These are phyloP conservation scores for Apodemia mormo DNA, from an alignment of 2,888 invertebrate genomes.

Conservation along the genomic window DNA sequence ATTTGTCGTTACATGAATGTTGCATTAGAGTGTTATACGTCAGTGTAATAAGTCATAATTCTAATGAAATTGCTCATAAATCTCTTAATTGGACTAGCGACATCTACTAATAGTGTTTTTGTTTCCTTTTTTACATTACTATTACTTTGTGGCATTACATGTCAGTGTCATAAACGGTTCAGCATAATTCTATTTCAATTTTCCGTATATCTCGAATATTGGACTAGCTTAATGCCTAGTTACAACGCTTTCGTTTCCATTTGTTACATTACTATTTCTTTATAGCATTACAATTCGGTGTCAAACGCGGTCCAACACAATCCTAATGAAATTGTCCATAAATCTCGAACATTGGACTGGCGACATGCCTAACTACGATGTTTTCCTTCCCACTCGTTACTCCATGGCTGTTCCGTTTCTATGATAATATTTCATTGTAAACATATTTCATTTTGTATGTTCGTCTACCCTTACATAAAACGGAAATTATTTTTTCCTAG, in stretches of 20 bases:
- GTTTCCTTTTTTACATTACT: no score
- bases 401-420: slow-evolving; percentile 35
- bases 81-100: slow-evolving; percentile 41
- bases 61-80: slow-evolving; percentile 54
- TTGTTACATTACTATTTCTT: no score
- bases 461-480: not conserved
- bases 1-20: no score
- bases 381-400: slow-evolving; percentile 42
- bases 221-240: slow-evolving; percentile 45
- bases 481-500: not conserved
- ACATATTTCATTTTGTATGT: slow-evolving; percentile 23
- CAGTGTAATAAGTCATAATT: slow-evolving; percentile 30
- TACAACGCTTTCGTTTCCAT: no score
- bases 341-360: slow-evolving; percentile 54
- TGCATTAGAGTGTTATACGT: no score
- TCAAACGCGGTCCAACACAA: slow-evolving; percentile 33
- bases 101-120: no score
- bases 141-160: no score
- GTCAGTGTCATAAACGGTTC: no score
- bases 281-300: slow-evolving; percentile 22
- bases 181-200: no score
- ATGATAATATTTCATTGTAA: slow-evolving; percentile 30
- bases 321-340: slow-evolving; percentile 53
- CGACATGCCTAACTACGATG: slow-evolving; percentile 49
- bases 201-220: slow-evolving; percentile 27